Base-by-base conservation (phyloP, 2,113 vertebrate genomes). In the Nipponia nippon region DNA sequence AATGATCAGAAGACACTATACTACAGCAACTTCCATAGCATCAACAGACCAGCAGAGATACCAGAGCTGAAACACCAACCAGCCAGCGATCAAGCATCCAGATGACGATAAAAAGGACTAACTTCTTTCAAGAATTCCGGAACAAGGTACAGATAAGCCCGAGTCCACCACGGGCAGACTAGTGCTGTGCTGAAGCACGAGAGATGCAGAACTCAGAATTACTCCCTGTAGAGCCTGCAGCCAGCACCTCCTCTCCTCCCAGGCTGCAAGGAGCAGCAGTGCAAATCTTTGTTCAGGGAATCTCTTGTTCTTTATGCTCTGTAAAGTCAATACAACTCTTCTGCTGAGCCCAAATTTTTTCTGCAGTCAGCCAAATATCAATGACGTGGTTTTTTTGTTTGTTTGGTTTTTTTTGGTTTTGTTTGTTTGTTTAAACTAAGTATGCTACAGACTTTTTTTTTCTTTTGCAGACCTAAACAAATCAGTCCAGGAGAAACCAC, bases 21-120 rank as follows among this genome's bases (percentile, higher is more conserved):
- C n/a, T 19, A 11, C 2, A 1, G 56, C 36, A 42, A 21, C 32
- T 49, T 5, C 3, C 23, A 6, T 1, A 16, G 20, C 32, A 56
- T 4, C 61, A 22, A 16, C 25, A 16, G 67, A 30, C 23, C 46
- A 16, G 34, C 52, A 18, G 59, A 40, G 55, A 18, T 13, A 50
- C 49, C 49, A 13, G 49, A 13, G 62, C 27, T 46, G 75, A 23
- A 50, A 25, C 49, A 50, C 49, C 49, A 34, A 22, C 21, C 47
- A 38, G 49, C 13, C n/a, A 9, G 49, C 1, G 9, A 27, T 13
- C 38, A 20, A 9, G 56, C 36, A 21, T 5, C 20, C 42, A 12
- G 22, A 5, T 3, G 49, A 26, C 36, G 17, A 17, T 5, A 19
- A 29, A 16, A 32, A 58, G 56, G 62, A 32, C 16, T 4, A 36